A percentile compares a stretch with the other conserved stretches of the same genome.
phyloP scores from a whole-genome alignment of 2,888 invertebrate genomes.

The Dorcus hopei region DNA sequence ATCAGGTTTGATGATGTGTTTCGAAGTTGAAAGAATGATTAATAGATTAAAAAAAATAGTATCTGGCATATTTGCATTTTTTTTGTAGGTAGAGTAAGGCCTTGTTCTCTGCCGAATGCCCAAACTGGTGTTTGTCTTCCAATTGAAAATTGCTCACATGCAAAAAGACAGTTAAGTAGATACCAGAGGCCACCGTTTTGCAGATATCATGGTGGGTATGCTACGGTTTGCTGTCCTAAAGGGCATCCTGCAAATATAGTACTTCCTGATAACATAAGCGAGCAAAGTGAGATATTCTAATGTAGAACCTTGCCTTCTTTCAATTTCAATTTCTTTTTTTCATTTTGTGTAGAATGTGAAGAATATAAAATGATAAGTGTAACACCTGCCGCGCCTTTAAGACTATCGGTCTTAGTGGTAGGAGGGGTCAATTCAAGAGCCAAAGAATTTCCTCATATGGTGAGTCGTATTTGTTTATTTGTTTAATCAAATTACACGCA shows the following conservation, averaged over 20 bases:
- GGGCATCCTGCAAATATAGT: background rate
- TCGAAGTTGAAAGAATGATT: too few relatives aligned
- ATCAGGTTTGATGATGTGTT: too few relatives aligned
- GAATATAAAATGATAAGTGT: background rate
- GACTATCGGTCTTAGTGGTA: background rate
- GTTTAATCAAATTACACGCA: too few relatives aligned
- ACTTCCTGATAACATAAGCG: background rate
- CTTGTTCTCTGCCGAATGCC: background rate
- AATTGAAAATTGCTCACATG: background rate
- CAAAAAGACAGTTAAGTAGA: background rate
- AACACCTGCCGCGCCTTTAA: background rate
- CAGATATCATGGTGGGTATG: background rate
- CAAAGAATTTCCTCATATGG: conserved; percentile 9
- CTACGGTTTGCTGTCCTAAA: background rate
- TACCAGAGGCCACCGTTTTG: background rate
- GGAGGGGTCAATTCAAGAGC: conserved; percentile 4
- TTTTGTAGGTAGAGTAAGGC: background rate
- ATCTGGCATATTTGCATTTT: too few relatives aligned
- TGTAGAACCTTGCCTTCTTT: background rate
- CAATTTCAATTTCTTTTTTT: background rate
- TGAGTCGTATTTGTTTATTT: background rate
- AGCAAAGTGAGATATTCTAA: background rate
- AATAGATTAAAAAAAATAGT: too few relatives aligned
- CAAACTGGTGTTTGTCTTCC: background rate
- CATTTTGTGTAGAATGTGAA: background rate